Evolutionary conservation across 2,797 vertebrate species (phyloP).

Genomic region (Pseudochirops cupreus): DNA sequence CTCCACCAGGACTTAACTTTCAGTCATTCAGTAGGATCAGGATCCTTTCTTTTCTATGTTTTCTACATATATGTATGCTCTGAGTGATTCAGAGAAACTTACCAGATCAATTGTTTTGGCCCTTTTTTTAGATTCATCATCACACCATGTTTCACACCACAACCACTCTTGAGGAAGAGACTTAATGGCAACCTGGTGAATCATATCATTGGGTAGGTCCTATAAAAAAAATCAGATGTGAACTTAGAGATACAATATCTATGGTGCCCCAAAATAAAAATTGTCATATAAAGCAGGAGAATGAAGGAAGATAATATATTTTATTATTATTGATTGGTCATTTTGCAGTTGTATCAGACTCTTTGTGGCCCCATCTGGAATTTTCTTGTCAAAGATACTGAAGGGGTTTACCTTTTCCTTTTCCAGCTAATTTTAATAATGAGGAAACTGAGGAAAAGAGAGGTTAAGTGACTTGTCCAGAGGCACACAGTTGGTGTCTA

Average conservation of each 20-base stretch:
- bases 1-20: not conserved
- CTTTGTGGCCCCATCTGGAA: not conserved
- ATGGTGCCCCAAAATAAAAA: not conserved
- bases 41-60: not conserved
- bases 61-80: not conserved
- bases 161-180: constrained; percentile 99
- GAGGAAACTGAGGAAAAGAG: not conserved
- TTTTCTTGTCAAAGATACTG: not conserved
- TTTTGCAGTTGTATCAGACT: not conserved
- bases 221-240: constrained; percentile 75
- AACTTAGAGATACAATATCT: not conserved
- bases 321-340: not conserved
- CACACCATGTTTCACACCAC: constrained; percentile 99
- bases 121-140: constrained; percentile 92
- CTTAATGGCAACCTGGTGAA: constrained; percentile 98
- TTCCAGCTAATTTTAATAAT: not conserved
- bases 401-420: not conserved
- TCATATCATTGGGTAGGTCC: constrained; percentile 99
- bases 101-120: constrained; percentile 99
- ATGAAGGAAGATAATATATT: not conserved
- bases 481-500: not conserved
- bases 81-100: constrained; percentile 64
- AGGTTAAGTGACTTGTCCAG: not conserved
- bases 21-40: not conserved
- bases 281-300: not conserved